Evolutionary conservation across 2,888 invertebrate genomes (phyloP), one percentile per base, ranked within the genome.

Genomic region (Dusona sp.): DNA sequence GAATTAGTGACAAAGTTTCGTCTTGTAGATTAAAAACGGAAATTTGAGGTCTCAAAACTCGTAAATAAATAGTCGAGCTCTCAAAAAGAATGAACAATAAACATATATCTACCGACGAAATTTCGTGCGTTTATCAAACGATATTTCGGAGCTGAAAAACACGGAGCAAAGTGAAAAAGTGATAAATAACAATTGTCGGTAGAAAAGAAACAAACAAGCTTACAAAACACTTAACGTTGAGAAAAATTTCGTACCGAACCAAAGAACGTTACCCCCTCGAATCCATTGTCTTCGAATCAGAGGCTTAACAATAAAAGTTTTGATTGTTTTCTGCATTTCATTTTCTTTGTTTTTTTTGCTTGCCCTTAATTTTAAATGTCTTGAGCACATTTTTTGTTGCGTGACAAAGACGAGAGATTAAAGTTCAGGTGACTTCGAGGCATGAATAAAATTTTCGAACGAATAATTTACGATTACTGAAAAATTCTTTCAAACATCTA

Each of bases 201-300:
- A 51, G 48, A 9, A 54, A 57, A 29, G 79, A 11, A 81, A 73
- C 65, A 11, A 48, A 64, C 48, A 79, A 84, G 48, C 29, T 29
- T 48, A 36, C 45, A 78, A 29, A n/a, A 81, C 57, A 73, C 38
- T 81, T 78, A 57, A 51, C 4, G 25, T 74, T 13, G 68, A 45
- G 38, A 61, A 51, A 77, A 33, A 57, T 54, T 51, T 72, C 74
- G 82, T 85, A 85, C 85, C 85, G 85, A 85, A 85, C 79, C 82
- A 79, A 25, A 72, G 85, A 85, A 85, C 85, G 82, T 85, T 79
- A 79, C 79, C 57, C 78, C 78, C 74, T 36, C 73, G 57, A 79
- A 70, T 45, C 68, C 38, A 16, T 38, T 45, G 54, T 29, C 13
- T 73, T 54, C 11, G 33, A 45, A 36, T 48, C 13, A 36, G 64